Conservation (phyloP, 2,113 vertebrate species). For the Malaclemys terrapin region DNA sequence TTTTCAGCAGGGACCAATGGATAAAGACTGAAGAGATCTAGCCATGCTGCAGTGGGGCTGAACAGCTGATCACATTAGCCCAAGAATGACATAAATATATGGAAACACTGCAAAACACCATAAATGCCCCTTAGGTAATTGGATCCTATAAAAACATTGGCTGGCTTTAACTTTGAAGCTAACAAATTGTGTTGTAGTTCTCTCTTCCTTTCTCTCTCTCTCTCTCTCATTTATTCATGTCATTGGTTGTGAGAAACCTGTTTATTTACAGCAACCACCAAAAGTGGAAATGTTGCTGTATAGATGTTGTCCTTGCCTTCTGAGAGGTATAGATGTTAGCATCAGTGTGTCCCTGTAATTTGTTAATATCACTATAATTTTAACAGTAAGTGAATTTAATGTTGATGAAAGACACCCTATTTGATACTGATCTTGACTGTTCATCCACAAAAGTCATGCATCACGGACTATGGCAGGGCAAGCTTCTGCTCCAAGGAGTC, state of each 20-base stretch:
- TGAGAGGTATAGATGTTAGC: neutral
- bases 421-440: neutral
- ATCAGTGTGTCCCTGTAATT: neutral
- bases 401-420: neutral
- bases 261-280: neutral
- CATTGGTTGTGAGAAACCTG: neutral
- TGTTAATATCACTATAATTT: neutral
- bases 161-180: slow-evolving; percentile 60
- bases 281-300: neutral
- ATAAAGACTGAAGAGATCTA: slow-evolving; percentile 18
- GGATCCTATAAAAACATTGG: slow-evolving; percentile 37
- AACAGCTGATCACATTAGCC: slow-evolving; percentile 5
- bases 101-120: neutral
- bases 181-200: slow-evolving; percentile 43
- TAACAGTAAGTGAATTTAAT: neutral
- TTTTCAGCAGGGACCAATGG: slow-evolving; percentile 23
- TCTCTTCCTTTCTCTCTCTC: slow-evolving; percentile 31
- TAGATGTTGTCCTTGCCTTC: neutral
- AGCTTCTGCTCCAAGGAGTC: neutral
- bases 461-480: neutral
- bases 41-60: neutral
- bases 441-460: neutral
- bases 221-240: slow-evolving; percentile 39
- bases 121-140: slow-evolving; percentile 40
- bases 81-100: slow-evolving; percentile 41